Percentiles rank a stretch among this genome's conserved stretches.
phyloP scores from a whole-genome alignment of 2,888 invertebrate genomes.

The Apocheima hispidaria region DNA sequence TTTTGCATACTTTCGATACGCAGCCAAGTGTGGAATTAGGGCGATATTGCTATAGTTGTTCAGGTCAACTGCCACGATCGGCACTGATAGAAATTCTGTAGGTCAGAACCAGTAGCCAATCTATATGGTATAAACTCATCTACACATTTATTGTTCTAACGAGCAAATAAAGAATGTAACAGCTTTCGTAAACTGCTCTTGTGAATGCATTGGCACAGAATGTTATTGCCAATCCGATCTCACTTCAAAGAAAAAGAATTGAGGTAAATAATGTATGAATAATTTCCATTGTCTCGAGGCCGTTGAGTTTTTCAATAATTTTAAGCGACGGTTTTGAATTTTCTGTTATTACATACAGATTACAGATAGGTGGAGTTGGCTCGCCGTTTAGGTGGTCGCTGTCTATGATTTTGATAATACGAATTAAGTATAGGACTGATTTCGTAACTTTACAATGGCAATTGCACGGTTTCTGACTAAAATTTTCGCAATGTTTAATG shows the following conservation, averaged over 20 bases:
- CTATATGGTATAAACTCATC: not conserved
- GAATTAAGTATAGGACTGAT: slow-evolving; percentile 13
- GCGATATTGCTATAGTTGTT: slow-evolving; percentile 57
- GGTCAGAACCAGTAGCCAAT: slow-evolving; percentile 9
- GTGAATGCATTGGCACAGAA: slow-evolving; percentile 26
- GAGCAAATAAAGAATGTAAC: slow-evolving; percentile 16
- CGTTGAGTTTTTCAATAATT: slow-evolving; percentile 35
- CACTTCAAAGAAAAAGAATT: slow-evolving; percentile 15
- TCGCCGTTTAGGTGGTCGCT: slow-evolving; percentile 17
- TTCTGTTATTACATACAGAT: slow-evolving; percentile 23
- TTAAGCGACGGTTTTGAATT: slow-evolving; percentile 14
- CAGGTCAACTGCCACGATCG: slow-evolving; percentile 68
- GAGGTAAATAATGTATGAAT: slow-evolving; percentile 6
- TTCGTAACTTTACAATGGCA: slow-evolving; percentile 11
- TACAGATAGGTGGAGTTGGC: slow-evolving; percentile 21
- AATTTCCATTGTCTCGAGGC: slow-evolving; percentile 41
- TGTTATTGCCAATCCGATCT: slow-evolving; percentile 7
- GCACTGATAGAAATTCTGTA: slow-evolving; percentile 41
- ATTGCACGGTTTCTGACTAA: slow-evolving; percentile 8
- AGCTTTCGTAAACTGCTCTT: slow-evolving; percentile 16
- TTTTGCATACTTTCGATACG: slow-evolving; percentile 40
- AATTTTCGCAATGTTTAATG: slow-evolving; percentile 11
- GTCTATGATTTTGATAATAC: slow-evolving; percentile 14
- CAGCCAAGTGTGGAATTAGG: slow-evolving; percentile 66
- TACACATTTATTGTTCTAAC: slow-evolving; percentile 12